Percentiles rank a stretch among this genome's conserved stretches.
Evolutionary conservation across 2,888 invertebrate species (phyloP).

Genomic region (Ophion slaviceki): DNA sequence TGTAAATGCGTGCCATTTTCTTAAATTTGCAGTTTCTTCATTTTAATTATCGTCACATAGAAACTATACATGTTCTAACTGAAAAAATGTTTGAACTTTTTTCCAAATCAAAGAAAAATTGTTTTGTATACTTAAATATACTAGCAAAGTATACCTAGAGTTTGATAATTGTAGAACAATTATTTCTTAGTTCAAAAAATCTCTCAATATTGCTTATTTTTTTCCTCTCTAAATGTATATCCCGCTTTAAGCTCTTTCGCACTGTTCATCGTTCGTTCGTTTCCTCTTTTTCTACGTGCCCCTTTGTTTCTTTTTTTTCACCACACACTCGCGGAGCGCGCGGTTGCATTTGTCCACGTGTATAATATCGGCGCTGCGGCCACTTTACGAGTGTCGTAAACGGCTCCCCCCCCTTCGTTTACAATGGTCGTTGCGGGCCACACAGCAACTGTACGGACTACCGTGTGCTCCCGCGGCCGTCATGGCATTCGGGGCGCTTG

Average conservation of each 20-base stretch:
- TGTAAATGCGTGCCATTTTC: too few species aligned
- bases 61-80: too few species aligned
- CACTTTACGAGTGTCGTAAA: constrained; percentile 79
- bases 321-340: neutral
- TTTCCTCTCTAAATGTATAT: too few species aligned
- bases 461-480: constrained; percentile 54
- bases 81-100: too few species aligned
- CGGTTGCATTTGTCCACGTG: constrained; percentile 51
- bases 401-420: constrained; percentile 66
- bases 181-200: too few species aligned
- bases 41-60: too few species aligned
- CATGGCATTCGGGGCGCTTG: constrained; percentile 70
- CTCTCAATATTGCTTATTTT: too few species aligned
- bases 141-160: too few species aligned
- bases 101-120: too few species aligned
- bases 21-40: too few species aligned
- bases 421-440: constrained; percentile 75
- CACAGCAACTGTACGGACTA: constrained; percentile 70
- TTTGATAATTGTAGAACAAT: too few species aligned
- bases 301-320: neutral
- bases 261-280: constrained; percentile 10
- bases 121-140: too few species aligned
- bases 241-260: neutral
- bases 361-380: constrained; percentile 65
- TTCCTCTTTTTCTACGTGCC: constrained; percentile 8